These are phyloP conservation scores for Columba livia DNA, from an alignment of 2,113 vertebrate genomes.

Conservation along the genomic window DNA sequence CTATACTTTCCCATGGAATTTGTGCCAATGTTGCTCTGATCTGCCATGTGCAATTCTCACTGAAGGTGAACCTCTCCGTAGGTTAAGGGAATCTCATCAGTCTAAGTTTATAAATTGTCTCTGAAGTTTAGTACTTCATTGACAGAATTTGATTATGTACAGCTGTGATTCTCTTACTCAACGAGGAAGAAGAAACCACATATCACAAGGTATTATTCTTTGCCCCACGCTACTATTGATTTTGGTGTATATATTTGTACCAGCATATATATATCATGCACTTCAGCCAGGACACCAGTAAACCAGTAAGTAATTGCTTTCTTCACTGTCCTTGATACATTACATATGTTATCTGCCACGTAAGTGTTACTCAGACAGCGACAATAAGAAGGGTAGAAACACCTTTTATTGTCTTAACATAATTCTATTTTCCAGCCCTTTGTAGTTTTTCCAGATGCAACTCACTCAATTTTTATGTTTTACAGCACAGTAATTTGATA, in stretches of 20 bases:
- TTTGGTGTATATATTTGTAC: neutral
- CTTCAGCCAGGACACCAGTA: neutral
- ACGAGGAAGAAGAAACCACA: neutral
- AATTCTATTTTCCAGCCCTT: neutral
- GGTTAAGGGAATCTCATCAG: neutral
- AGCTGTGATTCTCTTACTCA: neutral
- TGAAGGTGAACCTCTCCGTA: neutral
- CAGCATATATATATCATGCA: neutral
- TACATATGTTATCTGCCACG: neutral
- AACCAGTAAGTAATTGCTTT: neutral
- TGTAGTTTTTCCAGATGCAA: neutral
- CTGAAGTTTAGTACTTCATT: neutral
- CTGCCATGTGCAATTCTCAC: neutral
- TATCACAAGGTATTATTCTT: neutral
- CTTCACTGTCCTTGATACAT: neutral
- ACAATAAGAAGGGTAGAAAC: neutral
- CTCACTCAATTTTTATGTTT: neutral
- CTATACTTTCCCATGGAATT: neutral
- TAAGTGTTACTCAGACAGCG: constrained; percentile 12
- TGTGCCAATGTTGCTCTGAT: neutral
- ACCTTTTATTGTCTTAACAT: neutral
- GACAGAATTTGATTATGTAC: neutral
- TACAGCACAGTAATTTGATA: constrained; percentile 5
- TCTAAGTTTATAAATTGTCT: neutral
- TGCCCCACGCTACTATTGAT: neutral